phyloP scores from a whole-genome alignment of 2,888 invertebrate genomes.

The Molorchus minor region DNA sequence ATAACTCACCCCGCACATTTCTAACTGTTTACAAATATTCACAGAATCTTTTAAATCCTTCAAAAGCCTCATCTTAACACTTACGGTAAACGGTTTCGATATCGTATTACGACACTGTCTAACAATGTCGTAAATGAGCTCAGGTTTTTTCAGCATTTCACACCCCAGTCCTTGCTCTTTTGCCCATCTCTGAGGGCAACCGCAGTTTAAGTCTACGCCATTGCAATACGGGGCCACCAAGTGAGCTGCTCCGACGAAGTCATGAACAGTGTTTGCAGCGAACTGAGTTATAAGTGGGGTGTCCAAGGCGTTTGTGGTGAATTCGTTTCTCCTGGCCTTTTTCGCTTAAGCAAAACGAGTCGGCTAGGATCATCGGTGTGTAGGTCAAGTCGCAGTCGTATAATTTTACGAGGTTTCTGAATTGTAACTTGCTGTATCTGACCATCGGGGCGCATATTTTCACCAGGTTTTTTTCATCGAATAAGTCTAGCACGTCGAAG shows the following conservation, averaged over 20 bases:
- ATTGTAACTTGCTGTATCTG: slow-evolving; percentile 86
- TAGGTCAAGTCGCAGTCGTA: slow-evolving; percentile 91
- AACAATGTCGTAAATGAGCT: slow-evolving; percentile 78
- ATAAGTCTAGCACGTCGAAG: slow-evolving; percentile 70
- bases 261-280: slow-evolving; percentile 85
- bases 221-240: slow-evolving; percentile 81
- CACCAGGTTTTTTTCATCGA: slow-evolving; percentile 70
- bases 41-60: slow-evolving; percentile 77
- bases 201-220: slow-evolving; percentile 97
- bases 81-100: slow-evolving; percentile 81
- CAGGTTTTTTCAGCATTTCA: slow-evolving; percentile 82
- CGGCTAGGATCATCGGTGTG: slow-evolving; percentile 97
- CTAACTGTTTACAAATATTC: slow-evolving; percentile 77
- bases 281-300: slow-evolving; percentile 92
- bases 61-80: slow-evolving; percentile 89
- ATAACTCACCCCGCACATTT: slow-evolving; percentile 88
- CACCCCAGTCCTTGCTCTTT: slow-evolving; percentile 91
- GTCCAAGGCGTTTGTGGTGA: slow-evolving; percentile 70
- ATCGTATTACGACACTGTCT: slow-evolving; percentile 78
- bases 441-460: slow-evolving; percentile 97
- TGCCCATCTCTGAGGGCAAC: slow-evolving; percentile 97
- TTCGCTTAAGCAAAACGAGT: slow-evolving; percentile 88
- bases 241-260: slow-evolving; percentile 87
- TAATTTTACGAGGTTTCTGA: slow-evolving; percentile 76
- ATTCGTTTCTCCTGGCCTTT: slow-evolving; percentile 87